Evolutionary conservation across 1,140 invertebrate species (phyloP), one percentile per base, ranked within the genome.

Genomic region (Amyelois transitella): DNA sequence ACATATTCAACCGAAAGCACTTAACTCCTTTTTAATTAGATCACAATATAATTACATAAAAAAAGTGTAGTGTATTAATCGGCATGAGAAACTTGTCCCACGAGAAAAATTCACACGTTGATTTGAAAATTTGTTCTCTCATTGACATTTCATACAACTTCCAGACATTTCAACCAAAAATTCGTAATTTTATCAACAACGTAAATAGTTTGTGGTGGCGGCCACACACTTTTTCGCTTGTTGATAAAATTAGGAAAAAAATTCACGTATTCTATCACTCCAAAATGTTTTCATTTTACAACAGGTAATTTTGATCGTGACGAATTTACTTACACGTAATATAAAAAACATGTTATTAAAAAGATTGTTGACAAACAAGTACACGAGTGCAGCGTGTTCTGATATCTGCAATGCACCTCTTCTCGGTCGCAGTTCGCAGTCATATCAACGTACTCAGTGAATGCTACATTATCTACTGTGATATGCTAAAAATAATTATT

Each of bases 401-500:
- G 58, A 54, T 62, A 57, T 55, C 51, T 52, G 32, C 22, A 32
- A 18, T 51, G 52, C 55, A 62, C 51, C 55, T 57, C 55, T 48
- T 45, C 8, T 44, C 45, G 1, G 18, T 21, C 32, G 32, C 32
- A 38, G 32, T 38, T 53, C 53, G 50, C 52, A 43, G 51, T 49
- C 43, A 50, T 57, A 54, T 64, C 53, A 53, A 18, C 53, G 55
- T 48, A 38, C 51, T 50, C 48, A 54, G 51, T 57, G 47, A 51
- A 60, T 60, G 38, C 44, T 57, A 50, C 61, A 70, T 66, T 77
- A 76, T 81, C 76, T 64, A 64, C 66, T 69, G 64, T 76, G 73
- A 79, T 81, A 75, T 74, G 72, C 78, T 81, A 81, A 77, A 81
- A 79, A 76, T 81, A 80, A 72, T 67, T 59, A 72, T 51, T 57